Percentiles rank a stretch among this genome's conserved stretches.
Evolutionary conservation across 2,888 invertebrate species (phyloP).

Genomic region (Drosophila neutralis): DNA sequence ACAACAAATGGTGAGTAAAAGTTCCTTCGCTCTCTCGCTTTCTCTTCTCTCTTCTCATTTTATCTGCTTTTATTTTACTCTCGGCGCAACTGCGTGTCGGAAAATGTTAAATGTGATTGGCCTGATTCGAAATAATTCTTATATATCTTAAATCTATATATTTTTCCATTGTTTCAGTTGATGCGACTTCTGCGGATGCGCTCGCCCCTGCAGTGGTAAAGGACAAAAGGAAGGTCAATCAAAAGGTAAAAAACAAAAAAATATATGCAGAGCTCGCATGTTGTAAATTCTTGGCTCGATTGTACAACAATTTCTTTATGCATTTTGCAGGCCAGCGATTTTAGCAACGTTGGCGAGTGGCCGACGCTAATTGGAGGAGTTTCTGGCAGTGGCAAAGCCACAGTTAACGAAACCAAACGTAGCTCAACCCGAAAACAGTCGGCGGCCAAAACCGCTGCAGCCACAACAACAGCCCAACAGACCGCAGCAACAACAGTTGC

Average conservation of each 20-base stretch:
- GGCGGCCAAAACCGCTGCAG: constrained; percentile 42
- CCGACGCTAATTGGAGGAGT: constrained; percentile 90
- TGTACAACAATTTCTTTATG: neutral
- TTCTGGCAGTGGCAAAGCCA: constrained; percentile 86
- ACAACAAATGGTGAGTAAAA: constrained; percentile 76
- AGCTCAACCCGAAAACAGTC: constrained; percentile 76
- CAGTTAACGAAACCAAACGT: constrained; percentile 84
- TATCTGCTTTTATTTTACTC: constrained; percentile 14
- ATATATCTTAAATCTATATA: constrained; percentile 16
- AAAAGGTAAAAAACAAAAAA: constrained; percentile 86
- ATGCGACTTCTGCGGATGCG: constrained; percentile 65
- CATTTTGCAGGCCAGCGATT: constrained; percentile 90
- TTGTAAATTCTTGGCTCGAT: neutral
- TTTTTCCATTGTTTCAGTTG: constrained; percentile 60
- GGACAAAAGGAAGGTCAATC: constrained; percentile 86
- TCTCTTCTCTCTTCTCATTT: constrained; percentile 7
- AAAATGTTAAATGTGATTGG: constrained; percentile 49
- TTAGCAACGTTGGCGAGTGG: constrained; percentile 96
- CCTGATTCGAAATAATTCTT: constrained; percentile 56
- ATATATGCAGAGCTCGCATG: neutral
- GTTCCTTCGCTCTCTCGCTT: neutral
- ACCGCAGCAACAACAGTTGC: constrained; percentile 25
- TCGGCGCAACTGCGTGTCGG: constrained; percentile 58
- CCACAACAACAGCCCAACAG: constrained; percentile 23
- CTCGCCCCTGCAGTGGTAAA: constrained; percentile 85